Conservation (phyloP, 2,888 invertebrate genomes). For the Stramonita haemastoma region DNA sequence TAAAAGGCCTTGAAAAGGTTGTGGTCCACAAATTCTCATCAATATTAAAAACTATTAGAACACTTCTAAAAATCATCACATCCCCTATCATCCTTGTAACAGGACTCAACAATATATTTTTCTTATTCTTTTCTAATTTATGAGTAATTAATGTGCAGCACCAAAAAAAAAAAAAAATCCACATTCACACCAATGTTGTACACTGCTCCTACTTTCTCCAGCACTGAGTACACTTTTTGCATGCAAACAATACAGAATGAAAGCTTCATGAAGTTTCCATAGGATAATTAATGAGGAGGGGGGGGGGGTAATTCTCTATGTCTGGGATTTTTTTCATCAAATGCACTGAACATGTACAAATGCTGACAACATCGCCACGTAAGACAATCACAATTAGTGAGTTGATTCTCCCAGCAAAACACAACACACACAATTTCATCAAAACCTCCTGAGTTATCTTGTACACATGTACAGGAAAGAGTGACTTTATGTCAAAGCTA, state of each 20-base stretch:
- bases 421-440: slow-evolving; percentile 2
- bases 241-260: neutral
- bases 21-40: no score
- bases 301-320: neutral
- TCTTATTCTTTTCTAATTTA: no score
- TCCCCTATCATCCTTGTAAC: no score
- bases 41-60: no score
- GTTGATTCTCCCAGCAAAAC: neutral
- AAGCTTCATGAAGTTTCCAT: neutral
- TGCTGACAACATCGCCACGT: neutral
- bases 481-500: neutral
- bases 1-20: no score
- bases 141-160: neutral
- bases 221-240: neutral
- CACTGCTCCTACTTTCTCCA: neutral
- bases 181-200: neutral
- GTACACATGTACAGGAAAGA: neutral
- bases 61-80: no score
- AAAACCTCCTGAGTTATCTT: slow-evolving; percentile 28
- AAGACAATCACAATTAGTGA: neutral
- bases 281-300: neutral
- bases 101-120: no score
- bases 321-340: no score
- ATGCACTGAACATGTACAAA: neutral
- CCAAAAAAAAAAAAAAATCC: neutral